A percentile compares a stretch with the other conserved stretches of the same genome.
These are phyloP conservation scores for Drosophila arizonae DNA, from an alignment of 1,140 invertebrate species.

Conservation along the genomic window DNA sequence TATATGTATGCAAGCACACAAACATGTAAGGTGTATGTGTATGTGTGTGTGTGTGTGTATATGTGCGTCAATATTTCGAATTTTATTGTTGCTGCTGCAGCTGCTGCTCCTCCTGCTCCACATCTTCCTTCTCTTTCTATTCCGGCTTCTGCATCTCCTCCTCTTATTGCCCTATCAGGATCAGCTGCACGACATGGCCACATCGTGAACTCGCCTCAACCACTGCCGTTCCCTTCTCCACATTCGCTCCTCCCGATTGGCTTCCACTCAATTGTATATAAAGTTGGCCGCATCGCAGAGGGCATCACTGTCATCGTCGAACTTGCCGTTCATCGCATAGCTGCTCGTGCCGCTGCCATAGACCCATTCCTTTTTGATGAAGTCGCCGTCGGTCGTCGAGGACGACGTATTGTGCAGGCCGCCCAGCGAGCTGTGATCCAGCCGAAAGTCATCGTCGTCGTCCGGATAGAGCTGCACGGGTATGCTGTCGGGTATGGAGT, in stretches of 20 bases:
- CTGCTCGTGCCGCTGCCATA: slow-evolving; percentile 74
- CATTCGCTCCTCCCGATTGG: background rate
- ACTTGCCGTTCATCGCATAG: slow-evolving; percentile 81
- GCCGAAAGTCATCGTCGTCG: slow-evolving; percentile 78
- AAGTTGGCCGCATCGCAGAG: slow-evolving; percentile 80
- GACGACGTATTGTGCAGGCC: slow-evolving; percentile 74
- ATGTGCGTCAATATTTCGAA: slow-evolving; percentile 30
- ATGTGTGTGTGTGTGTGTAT: slow-evolving; percentile 10
- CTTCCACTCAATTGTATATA: slow-evolving; percentile 74
- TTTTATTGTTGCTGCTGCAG: slow-evolving; percentile 7
- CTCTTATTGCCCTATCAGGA: too few relatives aligned
- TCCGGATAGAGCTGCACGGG: slow-evolving; percentile 79
- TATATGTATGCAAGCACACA: background rate
- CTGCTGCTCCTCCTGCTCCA: background rate
- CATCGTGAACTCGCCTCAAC: slow-evolving; percentile 15
- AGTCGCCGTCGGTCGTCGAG: slow-evolving; percentile 79
- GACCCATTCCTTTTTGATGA: slow-evolving; percentile 82
- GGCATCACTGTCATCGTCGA: slow-evolving; percentile 81
- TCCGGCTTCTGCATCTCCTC: too few relatives aligned
- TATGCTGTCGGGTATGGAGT: slow-evolving; percentile 81
- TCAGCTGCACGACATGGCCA: slow-evolving; percentile 38
- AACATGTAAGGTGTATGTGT: slow-evolving; percentile 1
- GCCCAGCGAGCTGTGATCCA: slow-evolving; percentile 79
- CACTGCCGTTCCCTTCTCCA: background rate
- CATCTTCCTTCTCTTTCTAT: too few relatives aligned